Conservation (phyloP, 2,113 vertebrate species). For the Trochalopteron elliotii region DNA sequence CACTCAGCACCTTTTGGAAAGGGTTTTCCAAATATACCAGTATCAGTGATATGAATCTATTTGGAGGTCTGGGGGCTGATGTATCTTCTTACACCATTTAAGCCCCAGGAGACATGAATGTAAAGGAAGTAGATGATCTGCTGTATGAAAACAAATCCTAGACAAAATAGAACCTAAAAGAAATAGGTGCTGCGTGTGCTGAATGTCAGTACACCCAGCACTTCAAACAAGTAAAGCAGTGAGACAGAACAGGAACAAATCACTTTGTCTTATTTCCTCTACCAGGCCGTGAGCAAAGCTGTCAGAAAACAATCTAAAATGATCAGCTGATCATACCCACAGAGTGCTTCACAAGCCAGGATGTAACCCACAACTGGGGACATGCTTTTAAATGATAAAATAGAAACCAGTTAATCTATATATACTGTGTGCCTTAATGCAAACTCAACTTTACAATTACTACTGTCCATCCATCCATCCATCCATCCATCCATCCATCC, state of each 20-base stretch:
- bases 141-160: background rate
- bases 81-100: background rate
- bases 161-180: background rate
- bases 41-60: fast-evolving
- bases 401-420: background rate
- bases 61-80: background rate
- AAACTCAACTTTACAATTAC: background rate
- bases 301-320: background rate
- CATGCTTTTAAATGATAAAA: background rate
- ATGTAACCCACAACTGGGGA: background rate
- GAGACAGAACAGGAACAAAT: background rate
- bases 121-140: background rate
- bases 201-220: background rate
- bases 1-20: background rate
- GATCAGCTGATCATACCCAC: background rate
- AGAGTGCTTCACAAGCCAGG: background rate
- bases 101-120: background rate
- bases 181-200: background rate
- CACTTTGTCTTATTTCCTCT: background rate
- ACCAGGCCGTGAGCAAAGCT: background rate
- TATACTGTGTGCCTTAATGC: background rate
- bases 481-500: no score
- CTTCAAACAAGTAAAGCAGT: background rate
- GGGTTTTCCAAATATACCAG: background rate
- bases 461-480: background rate